Percentiles rank a stretch among this genome's conserved stretches.
phyloP scores from a whole-genome alignment of 2,113 vertebrate species.

The Rana temporaria region DNA sequence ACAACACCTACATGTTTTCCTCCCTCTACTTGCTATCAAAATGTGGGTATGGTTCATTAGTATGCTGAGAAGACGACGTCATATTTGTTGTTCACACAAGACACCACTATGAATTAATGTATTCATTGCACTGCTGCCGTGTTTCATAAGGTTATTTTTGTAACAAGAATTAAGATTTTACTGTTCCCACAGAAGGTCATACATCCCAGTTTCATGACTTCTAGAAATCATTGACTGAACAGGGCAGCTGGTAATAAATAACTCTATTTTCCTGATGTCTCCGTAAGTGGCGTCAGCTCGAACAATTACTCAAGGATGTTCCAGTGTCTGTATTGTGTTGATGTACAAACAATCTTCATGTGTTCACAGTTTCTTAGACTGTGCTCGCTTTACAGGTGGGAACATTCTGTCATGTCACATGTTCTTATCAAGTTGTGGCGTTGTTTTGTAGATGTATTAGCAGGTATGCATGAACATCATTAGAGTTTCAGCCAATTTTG shows the following conservation, averaged over 20 bases:
- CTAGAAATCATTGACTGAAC: conserved; percentile 26
- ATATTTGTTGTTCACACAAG: neutral
- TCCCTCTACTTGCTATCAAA: no score
- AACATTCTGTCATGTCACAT: conserved; percentile 8
- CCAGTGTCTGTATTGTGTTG: neutral
- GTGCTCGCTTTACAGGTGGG: neutral
- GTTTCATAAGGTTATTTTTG: neutral
- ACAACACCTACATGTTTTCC: no score
- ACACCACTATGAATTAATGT: neutral
- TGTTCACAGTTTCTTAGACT: neutral
- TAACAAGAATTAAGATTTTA: neutral
- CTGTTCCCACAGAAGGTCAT: neutral
- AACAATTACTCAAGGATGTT: conserved; percentile 27
- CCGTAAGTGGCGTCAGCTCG: conserved; percentile 28
- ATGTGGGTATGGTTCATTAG: no score
- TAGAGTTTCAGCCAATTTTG: no score
- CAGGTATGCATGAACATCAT: no score
- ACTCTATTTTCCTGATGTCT: neutral
- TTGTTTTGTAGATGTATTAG: no score
- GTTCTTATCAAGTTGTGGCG: neutral
- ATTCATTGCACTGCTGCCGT: neutral
- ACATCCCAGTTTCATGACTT: neutral
- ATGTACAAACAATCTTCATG: neutral
- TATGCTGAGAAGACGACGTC: neutral
- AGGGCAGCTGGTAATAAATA: conserved; percentile 15